phyloP scores from a whole-genome alignment of 2,113 vertebrate genomes.

The Pedionomus torquatus region DNA sequence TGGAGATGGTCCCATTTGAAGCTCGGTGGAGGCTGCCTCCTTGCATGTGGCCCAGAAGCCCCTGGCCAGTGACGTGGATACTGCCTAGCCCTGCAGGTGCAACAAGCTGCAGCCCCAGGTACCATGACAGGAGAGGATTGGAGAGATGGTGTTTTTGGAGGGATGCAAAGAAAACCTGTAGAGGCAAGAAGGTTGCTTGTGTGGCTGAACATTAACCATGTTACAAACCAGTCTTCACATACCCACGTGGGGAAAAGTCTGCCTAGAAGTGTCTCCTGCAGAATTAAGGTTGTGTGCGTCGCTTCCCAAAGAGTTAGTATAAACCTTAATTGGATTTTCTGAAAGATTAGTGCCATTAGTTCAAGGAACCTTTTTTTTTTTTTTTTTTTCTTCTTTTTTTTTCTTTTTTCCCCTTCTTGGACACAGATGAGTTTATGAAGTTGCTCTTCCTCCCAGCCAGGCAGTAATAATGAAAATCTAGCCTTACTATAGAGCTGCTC shows the following conservation, averaged over 20 bases:
- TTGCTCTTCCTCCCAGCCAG: not conserved
- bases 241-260: too few species aligned
- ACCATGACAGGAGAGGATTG: rapidly evolving
- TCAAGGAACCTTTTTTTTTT: not conserved
- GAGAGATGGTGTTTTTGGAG: not conserved
- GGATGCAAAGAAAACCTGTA: not conserved
- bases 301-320: not conserved
- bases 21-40: rapidly evolving
- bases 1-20: rapidly evolving
- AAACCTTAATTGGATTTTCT: not conserved
- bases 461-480: rapidly evolving
- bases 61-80: rapidly evolving
- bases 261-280: not conserved
- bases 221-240: not conserved
- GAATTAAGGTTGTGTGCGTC: not conserved
- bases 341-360: not conserved
- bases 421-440: not conserved
- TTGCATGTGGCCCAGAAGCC: not conserved
- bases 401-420: too few species aligned
- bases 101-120: not conserved
- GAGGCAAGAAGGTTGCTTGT: not conserved
- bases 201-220: not conserved
- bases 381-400: not conserved
- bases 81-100: not conserved
- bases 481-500: not conserved